Conservation (phyloP, 2,797 vertebrate species). For the Diplodus puntazzo region DNA sequence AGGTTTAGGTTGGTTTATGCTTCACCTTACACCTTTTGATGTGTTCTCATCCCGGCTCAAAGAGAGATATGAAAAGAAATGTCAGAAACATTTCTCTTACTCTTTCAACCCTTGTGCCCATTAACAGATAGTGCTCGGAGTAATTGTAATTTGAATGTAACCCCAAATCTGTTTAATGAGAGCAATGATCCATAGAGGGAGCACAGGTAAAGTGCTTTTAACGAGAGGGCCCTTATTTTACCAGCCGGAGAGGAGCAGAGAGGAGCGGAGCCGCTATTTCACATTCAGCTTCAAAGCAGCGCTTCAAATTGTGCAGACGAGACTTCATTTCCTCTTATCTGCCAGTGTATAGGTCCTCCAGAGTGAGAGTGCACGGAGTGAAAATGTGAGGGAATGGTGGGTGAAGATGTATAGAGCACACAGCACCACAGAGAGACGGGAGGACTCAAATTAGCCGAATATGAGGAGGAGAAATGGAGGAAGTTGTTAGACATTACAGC, state of each 20-base stretch:
- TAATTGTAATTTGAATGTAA: conserved; percentile 84
- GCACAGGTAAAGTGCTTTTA: conserved; percentile 86
- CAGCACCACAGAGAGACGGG: conserved; percentile 67
- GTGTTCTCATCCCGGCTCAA: conserved; percentile 66
- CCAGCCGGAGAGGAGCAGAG: conserved; percentile 74
- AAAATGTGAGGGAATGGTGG: conserved; percentile 82
- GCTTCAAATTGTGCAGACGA: conserved; percentile 83
- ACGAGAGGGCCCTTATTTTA: conserved; percentile 84
- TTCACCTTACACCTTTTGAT: conserved; percentile 74
- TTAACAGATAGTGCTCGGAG: conserved; percentile 79
- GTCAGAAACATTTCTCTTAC: conserved; percentile 82
- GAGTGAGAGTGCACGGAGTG: conserved; percentile 76
- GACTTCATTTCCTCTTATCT: conserved; percentile 86
- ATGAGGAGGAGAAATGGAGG: conserved; percentile 73
- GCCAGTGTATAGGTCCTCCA: conserved; percentile 81
- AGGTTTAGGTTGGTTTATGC: conserved; percentile 71
- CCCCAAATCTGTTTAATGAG: conserved; percentile 84
- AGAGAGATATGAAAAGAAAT: conserved; percentile 77
- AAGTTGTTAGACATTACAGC: conserved; percentile 79
- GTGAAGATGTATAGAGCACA: conserved; percentile 78
- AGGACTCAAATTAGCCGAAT: conserved; percentile 80
- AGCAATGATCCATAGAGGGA: conserved; percentile 81
- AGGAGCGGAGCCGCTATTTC: conserved; percentile 75
- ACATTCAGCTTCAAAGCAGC: conserved; percentile 83
- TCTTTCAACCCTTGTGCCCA: conserved; percentile 77